Evolutionary conservation across 2,797 vertebrate genomes (phyloP), one percentile per base, ranked within the genome.

Genomic region (Ataeniobius toweri): DNA sequence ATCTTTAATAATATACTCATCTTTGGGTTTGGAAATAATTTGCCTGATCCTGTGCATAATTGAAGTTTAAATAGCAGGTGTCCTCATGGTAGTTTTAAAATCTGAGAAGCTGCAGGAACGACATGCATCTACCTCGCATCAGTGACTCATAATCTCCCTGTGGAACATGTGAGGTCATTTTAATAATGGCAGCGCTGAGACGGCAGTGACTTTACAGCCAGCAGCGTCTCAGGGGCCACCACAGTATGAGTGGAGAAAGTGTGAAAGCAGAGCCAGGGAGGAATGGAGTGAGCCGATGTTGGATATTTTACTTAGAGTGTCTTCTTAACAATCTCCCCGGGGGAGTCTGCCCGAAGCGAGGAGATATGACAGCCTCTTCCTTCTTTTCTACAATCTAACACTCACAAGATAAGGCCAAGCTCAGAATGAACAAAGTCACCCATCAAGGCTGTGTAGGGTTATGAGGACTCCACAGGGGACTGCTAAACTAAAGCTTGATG

Each of bases 181-280:
- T 79, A 83, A 89, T 78, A 75, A 85, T 73, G 73, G 80, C 26
- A 70, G 58, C 71, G 7, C 5, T 0, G 56, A 59, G 78, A 73
- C 71, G 77, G 44, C 28, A 0, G 65, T 87, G 78, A 84, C 87
- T 82, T 89, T 83, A 72, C 56, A 86, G 81, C 59, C 65, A 20
- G 76, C 79, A 73, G 59, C 80, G 31, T 81, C 83, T 82, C 70
- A 5, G 50, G 81, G 85, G 87, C 86, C 79, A 71, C 89, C 78
- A 76, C 79, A 46, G 26, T 84, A 83, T 86, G 79, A 86, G 86
- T 79, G 80, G 80, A 80, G 65, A 75, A 75, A 81, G 83, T 74
- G 84, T 90, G 85, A 84, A 88, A 83, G 83, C 63, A 83, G 82
- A 58, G 78, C 77, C 74, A 10, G 46, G n/a, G 80, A 75, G 71